phyloP scores from a whole-genome alignment of 1,140 invertebrate genomes.

The Microplitis mediator region DNA sequence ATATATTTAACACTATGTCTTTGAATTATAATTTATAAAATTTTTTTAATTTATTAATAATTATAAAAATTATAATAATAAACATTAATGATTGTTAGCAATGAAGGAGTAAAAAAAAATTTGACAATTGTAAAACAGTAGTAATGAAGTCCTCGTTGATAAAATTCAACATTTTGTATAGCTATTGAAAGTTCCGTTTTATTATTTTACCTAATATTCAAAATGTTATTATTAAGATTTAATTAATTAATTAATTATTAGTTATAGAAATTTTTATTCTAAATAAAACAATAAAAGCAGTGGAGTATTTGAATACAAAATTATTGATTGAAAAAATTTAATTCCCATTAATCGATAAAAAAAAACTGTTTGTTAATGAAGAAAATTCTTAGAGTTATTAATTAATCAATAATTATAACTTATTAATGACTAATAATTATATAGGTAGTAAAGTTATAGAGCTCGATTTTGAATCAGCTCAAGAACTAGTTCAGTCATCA shows the following conservation, averaged over 20 bases:
- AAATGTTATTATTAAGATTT: conserved; percentile 18
- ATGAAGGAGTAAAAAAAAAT: conserved; percentile 1
- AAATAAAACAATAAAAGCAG: background rate
- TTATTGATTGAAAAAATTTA: background rate
- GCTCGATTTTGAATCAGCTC: conserved; percentile 54
- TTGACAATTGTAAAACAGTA: conserved; percentile 4
- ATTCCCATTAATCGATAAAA: background rate
- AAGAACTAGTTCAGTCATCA: conserved; percentile 59
- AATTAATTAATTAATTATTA: conserved; percentile 2
- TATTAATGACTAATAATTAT: background rate
- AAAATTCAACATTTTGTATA: background rate
- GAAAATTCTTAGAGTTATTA: too few species aligned
- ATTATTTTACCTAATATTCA: conserved; percentile 11
- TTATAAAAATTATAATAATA: too few species aligned
- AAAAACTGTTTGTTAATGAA: background rate
- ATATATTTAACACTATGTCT: too few species aligned
- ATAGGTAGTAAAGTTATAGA: conserved; percentile 38
- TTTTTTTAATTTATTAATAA: too few species aligned
- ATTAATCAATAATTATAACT: background rate
- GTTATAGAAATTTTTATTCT: background rate
- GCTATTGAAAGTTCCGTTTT: conserved; percentile 16
- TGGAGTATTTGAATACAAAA: background rate
- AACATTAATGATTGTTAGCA: too few species aligned
- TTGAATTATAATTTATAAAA: too few species aligned
- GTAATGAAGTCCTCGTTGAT: background rate